Conservation (phyloP, 2,797 vertebrate species). For the Liasis olivaceus region DNA sequence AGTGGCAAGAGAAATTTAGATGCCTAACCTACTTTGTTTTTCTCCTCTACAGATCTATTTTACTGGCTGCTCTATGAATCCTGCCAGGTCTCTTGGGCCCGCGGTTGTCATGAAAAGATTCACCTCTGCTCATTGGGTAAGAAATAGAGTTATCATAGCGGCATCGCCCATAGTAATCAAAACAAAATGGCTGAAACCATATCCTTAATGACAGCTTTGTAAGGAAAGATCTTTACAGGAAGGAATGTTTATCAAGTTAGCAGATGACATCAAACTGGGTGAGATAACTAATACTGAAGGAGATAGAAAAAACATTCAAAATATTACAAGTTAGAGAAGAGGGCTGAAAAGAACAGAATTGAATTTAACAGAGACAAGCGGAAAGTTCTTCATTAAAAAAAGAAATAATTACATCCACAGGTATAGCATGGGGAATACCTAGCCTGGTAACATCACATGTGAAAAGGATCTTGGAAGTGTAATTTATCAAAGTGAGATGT, state of each 20-base stretch:
- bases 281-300: background rate
- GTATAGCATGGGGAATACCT: background rate
- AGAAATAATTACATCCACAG: background rate
- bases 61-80: slow-evolving; percentile 82
- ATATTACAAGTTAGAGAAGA: background rate
- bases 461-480: background rate
- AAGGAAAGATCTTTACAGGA: background rate
- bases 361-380: background rate
- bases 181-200: background rate
- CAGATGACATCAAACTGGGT: background rate
- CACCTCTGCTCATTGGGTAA: slow-evolving; percentile 74
- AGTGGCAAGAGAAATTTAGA: background rate
- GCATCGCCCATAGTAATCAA: background rate
- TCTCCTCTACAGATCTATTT: slow-evolving; percentile 74
- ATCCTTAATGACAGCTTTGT: background rate
- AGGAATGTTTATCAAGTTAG: background rate
- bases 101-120: slow-evolving; percentile 71
- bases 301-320: background rate
- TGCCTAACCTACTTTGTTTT: background rate
- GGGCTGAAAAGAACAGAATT: background rate
- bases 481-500: background rate
- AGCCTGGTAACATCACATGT: background rate
- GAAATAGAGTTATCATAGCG: slow-evolving; percentile 10
- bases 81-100: slow-evolving; percentile 77
- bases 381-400: background rate